Percentiles rank a stretch among this genome's conserved stretches.
phyloP scores from a whole-genome alignment of 53 echinoderm and acorn worm genomes.

The Apostichopus leukothele region DNA sequence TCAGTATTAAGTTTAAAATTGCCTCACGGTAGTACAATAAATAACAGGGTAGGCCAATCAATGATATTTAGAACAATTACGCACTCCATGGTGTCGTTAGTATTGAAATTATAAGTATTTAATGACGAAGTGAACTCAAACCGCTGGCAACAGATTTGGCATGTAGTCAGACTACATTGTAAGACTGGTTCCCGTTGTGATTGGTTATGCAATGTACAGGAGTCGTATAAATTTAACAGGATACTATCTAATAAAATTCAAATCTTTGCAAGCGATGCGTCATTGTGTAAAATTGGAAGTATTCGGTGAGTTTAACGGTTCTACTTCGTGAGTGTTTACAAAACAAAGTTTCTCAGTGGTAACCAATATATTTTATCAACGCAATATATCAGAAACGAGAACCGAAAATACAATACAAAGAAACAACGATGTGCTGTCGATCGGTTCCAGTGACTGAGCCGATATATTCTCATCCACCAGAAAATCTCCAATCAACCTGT shows the following conservation, averaged over 20 bases:
- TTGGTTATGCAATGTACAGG: not conserved
- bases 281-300: no score
- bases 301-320: no score
- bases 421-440: not conserved
- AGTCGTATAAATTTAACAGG: not conserved
- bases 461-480: not conserved
- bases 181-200: not conserved
- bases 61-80: not conserved
- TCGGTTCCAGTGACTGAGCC: not conserved
- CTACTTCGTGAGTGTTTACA: no score
- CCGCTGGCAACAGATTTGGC: not conserved
- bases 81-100: not conserved
- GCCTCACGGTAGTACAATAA: not conserved
- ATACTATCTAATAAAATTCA: not conserved
- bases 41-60: constrained; percentile 23
- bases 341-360: no score
- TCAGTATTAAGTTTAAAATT: not conserved
- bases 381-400: no score
- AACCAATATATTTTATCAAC: no score
- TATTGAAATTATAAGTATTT: not conserved
- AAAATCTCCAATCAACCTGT: not conserved
- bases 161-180: not conserved
- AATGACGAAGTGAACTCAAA: not conserved
- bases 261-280: no score
- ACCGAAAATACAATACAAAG: not conserved